Conservation (phyloP, 2,113 vertebrate species). For the Sorex araneus region DNA sequence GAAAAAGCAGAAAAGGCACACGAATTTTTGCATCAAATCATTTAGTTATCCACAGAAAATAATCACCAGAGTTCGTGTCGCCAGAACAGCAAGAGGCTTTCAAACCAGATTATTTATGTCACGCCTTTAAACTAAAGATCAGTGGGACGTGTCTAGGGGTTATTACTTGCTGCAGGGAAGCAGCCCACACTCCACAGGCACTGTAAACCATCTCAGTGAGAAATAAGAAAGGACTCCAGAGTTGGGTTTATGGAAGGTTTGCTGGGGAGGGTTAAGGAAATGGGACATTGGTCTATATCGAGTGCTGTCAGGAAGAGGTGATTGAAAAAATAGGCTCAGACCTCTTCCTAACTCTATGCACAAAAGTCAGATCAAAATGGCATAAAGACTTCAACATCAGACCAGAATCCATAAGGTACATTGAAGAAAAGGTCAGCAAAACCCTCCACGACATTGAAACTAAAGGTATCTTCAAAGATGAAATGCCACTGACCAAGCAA, state of each 20-base stretch:
- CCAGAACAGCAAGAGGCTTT: conserved; percentile 16
- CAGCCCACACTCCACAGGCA: background rate
- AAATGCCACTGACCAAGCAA: too few species aligned
- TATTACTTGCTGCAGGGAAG: background rate
- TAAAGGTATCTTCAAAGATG: too few species aligned
- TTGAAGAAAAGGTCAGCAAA: too few species aligned
- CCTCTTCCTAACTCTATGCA: too few species aligned
- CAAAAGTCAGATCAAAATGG: too few species aligned
- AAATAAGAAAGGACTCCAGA: background rate
- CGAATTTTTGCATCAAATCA: background rate
- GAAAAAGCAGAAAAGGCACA: conserved; percentile 12
- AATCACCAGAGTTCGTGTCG: background rate
- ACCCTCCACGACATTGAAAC: too few species aligned
- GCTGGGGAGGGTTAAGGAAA: background rate
- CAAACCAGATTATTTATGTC: background rate
- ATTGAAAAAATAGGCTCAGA: too few species aligned
- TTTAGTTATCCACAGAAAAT: conserved; percentile 24
- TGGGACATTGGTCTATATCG: background rate
- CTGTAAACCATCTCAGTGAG: background rate
- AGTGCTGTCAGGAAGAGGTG: background rate
- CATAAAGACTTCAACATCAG: too few species aligned
- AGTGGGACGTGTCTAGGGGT: background rate
- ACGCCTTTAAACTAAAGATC: background rate
- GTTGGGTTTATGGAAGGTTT: background rate
- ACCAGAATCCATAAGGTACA: too few species aligned